A percentile compares a stretch with the other conserved stretches of the same genome.
phyloP scores from a whole-genome alignment of 30 jellyfish, hydroid and myxozoan genomes.

The Aurelia aurita region DNA sequence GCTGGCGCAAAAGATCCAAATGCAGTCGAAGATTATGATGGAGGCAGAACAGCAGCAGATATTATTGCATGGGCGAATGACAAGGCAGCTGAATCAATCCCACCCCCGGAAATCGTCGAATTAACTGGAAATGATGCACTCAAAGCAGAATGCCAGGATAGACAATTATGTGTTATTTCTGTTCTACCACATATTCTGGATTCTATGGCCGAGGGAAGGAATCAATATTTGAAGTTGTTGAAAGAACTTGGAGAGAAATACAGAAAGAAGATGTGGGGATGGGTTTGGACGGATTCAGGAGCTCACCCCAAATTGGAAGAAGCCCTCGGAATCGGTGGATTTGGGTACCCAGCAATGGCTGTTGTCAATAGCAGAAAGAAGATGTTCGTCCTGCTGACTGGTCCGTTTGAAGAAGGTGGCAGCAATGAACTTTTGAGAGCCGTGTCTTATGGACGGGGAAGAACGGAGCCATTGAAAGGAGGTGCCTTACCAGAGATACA shows the following conservation, averaged over 20 bases:
- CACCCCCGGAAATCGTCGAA: slow-evolving; percentile 90
- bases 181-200: slow-evolving; percentile 89
- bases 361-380: slow-evolving; percentile 89
- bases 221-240: slow-evolving; percentile 61
- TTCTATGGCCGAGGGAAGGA: slow-evolving; percentile 90
- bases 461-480: slow-evolving; percentile 78
- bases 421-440: slow-evolving; percentile 84
- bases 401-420: slow-evolving; percentile 86
- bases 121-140: slow-evolving; percentile 57
- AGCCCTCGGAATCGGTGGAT: slow-evolving; percentile 94
- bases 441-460: slow-evolving; percentile 92
- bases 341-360: slow-evolving; percentile 99
- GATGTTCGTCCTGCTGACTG: slow-evolving; percentile 81
- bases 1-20: slow-evolving; percentile 88
- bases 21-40: slow-evolving; percentile 85
- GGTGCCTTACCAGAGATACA: slow-evolving; percentile 75
- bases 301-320: slow-evolving; percentile 82
- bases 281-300: slow-evolving; percentile 96
- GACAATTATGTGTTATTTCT: slow-evolving; percentile 87
- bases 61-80: slow-evolving; percentile 84
- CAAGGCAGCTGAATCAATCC: slow-evolving; percentile 67
- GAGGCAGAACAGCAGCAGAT: slow-evolving; percentile 96
- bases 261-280: slow-evolving; percentile 93
- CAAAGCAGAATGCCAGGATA: slow-evolving; percentile 78
- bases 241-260: slow-evolving; percentile 85